Percentiles rank a stretch among this genome's conserved stretches.
These are phyloP conservation scores for Rhinichthys osculus DNA, from an alignment of 2,797 vertebrate species.

Conservation along the genomic window DNA sequence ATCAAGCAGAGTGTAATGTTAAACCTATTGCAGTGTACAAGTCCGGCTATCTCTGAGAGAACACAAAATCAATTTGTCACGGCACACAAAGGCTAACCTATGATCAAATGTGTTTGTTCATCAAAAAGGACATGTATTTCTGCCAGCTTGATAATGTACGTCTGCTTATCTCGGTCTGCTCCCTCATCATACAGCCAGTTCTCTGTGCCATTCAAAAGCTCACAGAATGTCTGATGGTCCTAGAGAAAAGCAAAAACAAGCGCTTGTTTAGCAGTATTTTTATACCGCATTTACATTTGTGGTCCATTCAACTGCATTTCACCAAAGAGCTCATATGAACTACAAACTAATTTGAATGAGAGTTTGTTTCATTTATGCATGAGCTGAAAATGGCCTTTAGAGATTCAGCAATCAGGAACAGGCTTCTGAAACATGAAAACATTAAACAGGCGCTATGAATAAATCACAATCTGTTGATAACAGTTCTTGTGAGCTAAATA, in stretches of 20 bases:
- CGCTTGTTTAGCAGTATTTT: neutral
- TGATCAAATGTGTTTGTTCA: conserved; percentile 20
- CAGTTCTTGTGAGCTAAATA: conserved; percentile 11
- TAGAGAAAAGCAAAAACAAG: conserved; percentile 46
- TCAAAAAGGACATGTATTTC: conserved; percentile 72
- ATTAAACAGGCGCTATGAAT: neutral
- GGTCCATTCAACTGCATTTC: neutral
- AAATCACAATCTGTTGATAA: conserved; percentile 21
- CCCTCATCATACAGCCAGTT: conserved; percentile 86
- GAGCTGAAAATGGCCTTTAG: conserved; percentile 4
- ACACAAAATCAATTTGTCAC: conserved; percentile 22
- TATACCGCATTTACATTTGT: neutral
- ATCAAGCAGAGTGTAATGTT: conserved; percentile 16
- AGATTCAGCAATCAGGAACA: conserved; percentile 1
- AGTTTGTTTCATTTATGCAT: conserved; percentile 8
- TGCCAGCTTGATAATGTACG: conserved; percentile 81
- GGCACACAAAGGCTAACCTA: neutral
- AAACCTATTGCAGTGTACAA: neutral
- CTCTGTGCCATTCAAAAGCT: conserved; percentile 79
- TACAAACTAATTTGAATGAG: neutral
- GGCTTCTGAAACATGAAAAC: conserved; percentile 7
- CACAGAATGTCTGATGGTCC: conserved; percentile 78
- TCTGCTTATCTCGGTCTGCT: conserved; percentile 82
- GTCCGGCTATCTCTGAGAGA: conserved; percentile 6
- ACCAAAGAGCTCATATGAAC: neutral